phyloP scores from a whole-genome alignment of 2,888 invertebrate species.

The Xestia ashworthii region DNA sequence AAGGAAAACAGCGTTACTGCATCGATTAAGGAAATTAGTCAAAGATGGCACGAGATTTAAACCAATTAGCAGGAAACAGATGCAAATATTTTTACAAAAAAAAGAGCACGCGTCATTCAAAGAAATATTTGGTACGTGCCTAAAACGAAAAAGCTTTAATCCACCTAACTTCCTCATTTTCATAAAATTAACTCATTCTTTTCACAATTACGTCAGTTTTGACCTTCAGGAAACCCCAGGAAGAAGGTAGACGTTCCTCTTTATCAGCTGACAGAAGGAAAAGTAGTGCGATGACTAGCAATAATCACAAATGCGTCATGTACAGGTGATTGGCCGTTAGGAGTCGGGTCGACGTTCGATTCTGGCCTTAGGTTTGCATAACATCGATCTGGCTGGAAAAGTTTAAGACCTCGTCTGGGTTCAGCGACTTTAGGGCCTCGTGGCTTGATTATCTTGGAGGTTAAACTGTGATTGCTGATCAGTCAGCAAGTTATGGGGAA shows the following conservation, averaged over 20 bases:
- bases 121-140: neutral
- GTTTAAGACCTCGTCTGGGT: constrained; percentile 27
- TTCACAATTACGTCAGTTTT: constrained; percentile 25
- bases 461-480: neutral
- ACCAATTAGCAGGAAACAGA: neutral
- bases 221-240: constrained; percentile 29
- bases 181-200: neutral
- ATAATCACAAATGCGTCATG: constrained; percentile 50
- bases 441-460: neutral
- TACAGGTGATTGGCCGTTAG: constrained; percentile 67
- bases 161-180: neutral
- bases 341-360: constrained; percentile 59
- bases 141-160: neutral
- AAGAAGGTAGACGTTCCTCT: constrained; percentile 2
- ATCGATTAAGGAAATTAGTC: neutral
- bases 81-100: neutral
- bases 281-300: constrained; percentile 27
- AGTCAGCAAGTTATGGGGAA: neutral
- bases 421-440: constrained; percentile 24
- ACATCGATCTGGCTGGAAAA: constrained; percentile 45
- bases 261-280: constrained; percentile 16
- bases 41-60: neutral
- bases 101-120: neutral
- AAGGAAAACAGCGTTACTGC: neutral
- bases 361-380: constrained; percentile 57